Percentiles rank a stretch among this genome's conserved stretches.
These are phyloP conservation scores for Machimus atricapillus DNA, from an alignment of 2,888 invertebrate genomes.

Conservation along the genomic window DNA sequence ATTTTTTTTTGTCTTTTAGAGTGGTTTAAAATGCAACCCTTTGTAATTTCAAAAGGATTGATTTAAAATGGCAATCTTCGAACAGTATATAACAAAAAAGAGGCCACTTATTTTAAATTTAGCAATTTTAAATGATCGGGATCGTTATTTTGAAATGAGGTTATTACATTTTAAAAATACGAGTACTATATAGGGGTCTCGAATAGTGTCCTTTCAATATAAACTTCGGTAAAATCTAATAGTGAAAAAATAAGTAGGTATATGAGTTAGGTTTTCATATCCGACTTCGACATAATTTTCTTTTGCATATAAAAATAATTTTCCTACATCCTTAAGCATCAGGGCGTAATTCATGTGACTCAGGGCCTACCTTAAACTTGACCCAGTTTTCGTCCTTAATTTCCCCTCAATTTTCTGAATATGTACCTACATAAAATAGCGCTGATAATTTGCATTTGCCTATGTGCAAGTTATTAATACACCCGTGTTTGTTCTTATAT, in stretches of 20 bases:
- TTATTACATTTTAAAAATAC: too few species aligned
- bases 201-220: background rate
- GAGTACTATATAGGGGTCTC: background rate
- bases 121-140: too few species aligned
- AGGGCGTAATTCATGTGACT: background rate
- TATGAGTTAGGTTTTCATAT: background rate
- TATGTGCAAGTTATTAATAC: background rate
- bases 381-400: background rate
- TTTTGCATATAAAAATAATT: background rate
- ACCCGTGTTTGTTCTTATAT: background rate
- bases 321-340: background rate
- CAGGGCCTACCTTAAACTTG: background rate
- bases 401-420: background rate
- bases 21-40: too few species aligned
- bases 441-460: background rate
- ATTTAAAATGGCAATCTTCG: too few species aligned
- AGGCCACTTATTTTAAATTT: too few species aligned
- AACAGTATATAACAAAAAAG: too few species aligned
- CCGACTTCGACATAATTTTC: background rate
- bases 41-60: too few species aligned
- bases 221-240: too few species aligned
- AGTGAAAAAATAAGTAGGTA: too few species aligned
- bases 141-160: too few species aligned
- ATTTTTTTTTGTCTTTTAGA: too few species aligned
- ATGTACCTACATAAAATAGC: background rate